Percentiles rank a stretch among this genome's conserved stretches.
phyloP scores from a whole-genome alignment of 2,888 invertebrate species.

The Galeopsomyia nigrocyanea region DNA sequence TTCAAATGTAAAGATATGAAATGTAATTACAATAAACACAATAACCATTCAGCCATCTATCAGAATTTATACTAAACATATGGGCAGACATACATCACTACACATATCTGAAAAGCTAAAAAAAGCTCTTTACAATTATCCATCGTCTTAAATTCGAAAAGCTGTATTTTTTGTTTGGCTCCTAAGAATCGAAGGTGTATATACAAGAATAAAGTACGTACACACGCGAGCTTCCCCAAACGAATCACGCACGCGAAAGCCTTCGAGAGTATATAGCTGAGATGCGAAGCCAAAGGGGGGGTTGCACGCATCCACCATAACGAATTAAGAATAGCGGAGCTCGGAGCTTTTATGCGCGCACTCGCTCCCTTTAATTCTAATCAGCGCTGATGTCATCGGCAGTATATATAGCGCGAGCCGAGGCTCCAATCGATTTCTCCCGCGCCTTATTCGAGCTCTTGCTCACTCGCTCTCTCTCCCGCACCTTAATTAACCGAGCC shows the following conservation, averaged over 20 bases:
- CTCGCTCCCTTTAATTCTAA: slow-evolving; percentile 51
- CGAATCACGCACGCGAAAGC: slow-evolving; percentile 51
- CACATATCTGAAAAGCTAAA: too few species aligned
- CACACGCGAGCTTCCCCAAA: slow-evolving; percentile 48
- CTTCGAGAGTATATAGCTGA: not conserved
- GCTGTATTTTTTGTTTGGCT: slow-evolving; percentile 10
- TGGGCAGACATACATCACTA: too few species aligned
- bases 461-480: not conserved
- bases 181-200: slow-evolving; percentile 47
- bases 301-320: slow-evolving; percentile 50
- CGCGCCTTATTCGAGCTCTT: not conserved
- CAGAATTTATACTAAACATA: too few species aligned
- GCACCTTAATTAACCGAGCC: slow-evolving; percentile 11
- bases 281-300: slow-evolving; percentile 47
- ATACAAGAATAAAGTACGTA: slow-evolving; percentile 43
- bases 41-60: too few species aligned
- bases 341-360: slow-evolving; percentile 47
- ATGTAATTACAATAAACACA: too few species aligned
- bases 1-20: too few species aligned
- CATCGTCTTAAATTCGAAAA: slow-evolving; percentile 29
- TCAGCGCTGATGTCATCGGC: slow-evolving; percentile 53
- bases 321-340: slow-evolving; percentile 50
- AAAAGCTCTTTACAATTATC: not conserved
- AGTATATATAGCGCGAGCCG: slow-evolving; percentile 5
- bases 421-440: slow-evolving; percentile 27